Percentiles rank a stretch among this genome's conserved stretches.
Evolutionary conservation across 2,797 vertebrate species (phyloP).

Genomic region (Falco columbarius): DNA sequence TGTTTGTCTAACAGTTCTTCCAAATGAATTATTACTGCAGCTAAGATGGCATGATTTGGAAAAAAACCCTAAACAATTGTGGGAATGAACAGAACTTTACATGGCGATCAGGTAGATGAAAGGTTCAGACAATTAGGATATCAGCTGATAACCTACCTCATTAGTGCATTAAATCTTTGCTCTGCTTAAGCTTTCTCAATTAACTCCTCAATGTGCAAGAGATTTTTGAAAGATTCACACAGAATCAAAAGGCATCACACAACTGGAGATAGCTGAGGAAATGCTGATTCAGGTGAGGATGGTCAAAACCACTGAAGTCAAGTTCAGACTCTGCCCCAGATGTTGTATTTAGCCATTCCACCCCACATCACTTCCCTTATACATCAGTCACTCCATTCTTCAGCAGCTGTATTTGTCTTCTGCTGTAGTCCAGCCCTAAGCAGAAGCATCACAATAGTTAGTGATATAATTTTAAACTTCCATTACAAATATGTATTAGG

Average conservation of each 20-base stretch:
- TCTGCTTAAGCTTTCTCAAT: not conserved
- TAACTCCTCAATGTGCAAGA: not conserved
- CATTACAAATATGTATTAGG: not conserved
- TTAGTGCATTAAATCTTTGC: not conserved
- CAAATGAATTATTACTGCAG: not conserved
- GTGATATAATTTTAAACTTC: not conserved
- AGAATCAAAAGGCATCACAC: not conserved
- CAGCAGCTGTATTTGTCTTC: not conserved
- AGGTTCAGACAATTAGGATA: not conserved
- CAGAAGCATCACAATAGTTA: not conserved
- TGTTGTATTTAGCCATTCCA: not conserved
- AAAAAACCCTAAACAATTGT: slow-evolving; percentile 15
- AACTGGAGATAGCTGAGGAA: not conserved
- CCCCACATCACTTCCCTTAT: fast-evolving
- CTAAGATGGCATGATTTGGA: not conserved
- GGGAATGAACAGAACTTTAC: not conserved
- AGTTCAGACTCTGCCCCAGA: not conserved
- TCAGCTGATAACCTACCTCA: not conserved
- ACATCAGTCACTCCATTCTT: not conserved
- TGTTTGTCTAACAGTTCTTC: not conserved
- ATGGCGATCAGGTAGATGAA: not conserved
- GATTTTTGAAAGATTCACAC: not conserved
- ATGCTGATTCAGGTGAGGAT: not conserved
- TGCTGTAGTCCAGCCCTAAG: not conserved
- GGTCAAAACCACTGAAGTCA: not conserved